A percentile compares a stretch with the other conserved stretches of the same genome.
phyloP scores from a whole-genome alignment of 2,888 invertebrate species.

The Melinaea marsaeus region DNA sequence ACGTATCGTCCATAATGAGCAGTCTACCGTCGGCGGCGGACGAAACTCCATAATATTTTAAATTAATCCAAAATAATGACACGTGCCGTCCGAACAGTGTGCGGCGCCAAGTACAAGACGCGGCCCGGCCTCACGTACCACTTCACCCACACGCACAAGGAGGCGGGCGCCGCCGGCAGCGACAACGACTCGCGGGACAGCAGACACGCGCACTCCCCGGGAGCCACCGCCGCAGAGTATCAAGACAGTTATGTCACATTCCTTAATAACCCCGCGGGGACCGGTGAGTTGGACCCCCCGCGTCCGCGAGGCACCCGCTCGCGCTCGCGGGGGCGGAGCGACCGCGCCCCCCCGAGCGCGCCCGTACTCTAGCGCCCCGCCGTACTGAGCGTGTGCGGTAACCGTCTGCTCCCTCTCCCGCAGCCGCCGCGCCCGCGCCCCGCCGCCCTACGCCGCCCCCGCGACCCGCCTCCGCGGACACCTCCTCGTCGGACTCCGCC shows the following conservation, averaged over 20 bases:
- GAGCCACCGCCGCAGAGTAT: constrained; percentile 62
- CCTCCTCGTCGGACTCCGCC: constrained; percentile 74
- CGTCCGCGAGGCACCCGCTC: constrained; percentile 20
- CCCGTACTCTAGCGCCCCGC: too few relatives aligned
- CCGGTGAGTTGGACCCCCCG: constrained; percentile 43
- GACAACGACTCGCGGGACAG: constrained; percentile 44
- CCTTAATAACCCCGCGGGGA: constrained; percentile 77
- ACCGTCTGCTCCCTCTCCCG: constrained; percentile 19
- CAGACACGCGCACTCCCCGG: constrained; percentile 41
- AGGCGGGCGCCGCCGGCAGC: constrained; percentile 63
- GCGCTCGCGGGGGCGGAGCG: constrained; percentile 4
- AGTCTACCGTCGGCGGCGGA: too few relatives aligned
- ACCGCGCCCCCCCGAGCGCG: background rate
- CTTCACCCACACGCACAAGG: constrained; percentile 93
- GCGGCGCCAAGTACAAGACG: constrained; percentile 97
- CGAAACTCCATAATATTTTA: too few relatives aligned
- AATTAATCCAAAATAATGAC: background rate
- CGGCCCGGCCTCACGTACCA: constrained; percentile 97
- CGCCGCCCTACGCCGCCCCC: constrained; percentile 66
- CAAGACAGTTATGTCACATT: constrained; percentile 83
- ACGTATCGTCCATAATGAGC: too few relatives aligned
- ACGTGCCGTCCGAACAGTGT: constrained; percentile 76
- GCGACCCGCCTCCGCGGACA: constrained; percentile 75
- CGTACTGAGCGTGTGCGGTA: background rate
- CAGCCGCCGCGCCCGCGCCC: constrained; percentile 31